Base-by-base conservation (phyloP, 2,888 invertebrate species). In the Aplocera efformata region DNA sequence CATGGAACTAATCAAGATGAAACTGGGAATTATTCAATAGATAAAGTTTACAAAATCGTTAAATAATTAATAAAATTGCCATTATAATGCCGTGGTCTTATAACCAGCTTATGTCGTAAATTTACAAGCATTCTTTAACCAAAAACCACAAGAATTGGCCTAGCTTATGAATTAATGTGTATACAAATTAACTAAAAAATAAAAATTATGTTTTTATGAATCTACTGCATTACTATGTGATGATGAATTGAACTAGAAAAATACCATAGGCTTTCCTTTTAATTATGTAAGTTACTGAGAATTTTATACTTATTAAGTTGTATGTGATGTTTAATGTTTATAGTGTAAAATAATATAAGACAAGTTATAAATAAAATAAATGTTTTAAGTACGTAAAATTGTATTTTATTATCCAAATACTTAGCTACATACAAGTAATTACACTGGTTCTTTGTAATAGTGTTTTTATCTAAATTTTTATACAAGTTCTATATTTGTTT, bases 271-370 rank as follows among this genome's bases (percentile, higher is more conserved):
- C 33, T 36, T 32, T 24, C 24, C 17, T 32, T 38, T 27, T 38
- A 35, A 17, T 31, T 31, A 45, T 29, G 27, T 36, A 34, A 39
- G 10, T 37, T 31, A 24, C 34, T 32, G 42, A 42, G 41, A 39
- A 36, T 40, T 40, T 32, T 44, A 41, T 37, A 43, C n/a, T 24
- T 42, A 38, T 42, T 40, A 56, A 42, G 43, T 45, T 50, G 39
- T 39, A 46, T 53, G 52, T 55, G 53, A 56, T 54, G 47, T 53
- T 47, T 55, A 51, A 56, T 54, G 47, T 53, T 47, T 38, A 43
- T 37, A 46, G 32, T 48, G 30, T 50, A 37, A 48, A 41, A 9
- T 49, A 44, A 36, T 42, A 33, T 37, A 46, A 44, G 36, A 33
- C 20, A 42, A 34, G 41, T 52, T 55, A 51, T 45, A 37, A 49